Evolutionary conservation across 64 coral and sea anemone genomes (phyloP), one percentile per base, ranked within the genome.

Genomic region (Dendronephthya gigantea): DNA sequence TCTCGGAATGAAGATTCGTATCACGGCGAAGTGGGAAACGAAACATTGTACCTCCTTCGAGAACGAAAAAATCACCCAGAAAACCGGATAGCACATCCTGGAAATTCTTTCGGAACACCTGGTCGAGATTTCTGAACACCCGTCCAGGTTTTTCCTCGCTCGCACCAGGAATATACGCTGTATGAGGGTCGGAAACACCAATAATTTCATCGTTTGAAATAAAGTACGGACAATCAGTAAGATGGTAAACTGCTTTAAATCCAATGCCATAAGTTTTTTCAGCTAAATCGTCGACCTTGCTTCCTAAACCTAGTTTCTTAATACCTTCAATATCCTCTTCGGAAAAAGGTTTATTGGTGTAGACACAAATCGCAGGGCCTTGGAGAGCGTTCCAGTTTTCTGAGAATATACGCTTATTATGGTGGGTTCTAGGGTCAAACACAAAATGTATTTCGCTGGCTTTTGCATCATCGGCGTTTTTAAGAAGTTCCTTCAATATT

Each of bases 241-340:
- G 50, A 52, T 96, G 93, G 49, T 96, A 96, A 35, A 96, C 93
- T n/a, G 85, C 47, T 23, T 89, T 91, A 82, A 91, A 85, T 38
- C 94, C 94, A 25, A 94, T 84, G 5, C 68, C 94, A 90, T 87
- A 87, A 35, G 17, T 48, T 16, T 74, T 84, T 65, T 7, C 84
- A 79, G 69, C 91, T n/a, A n/a, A 69, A 88, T 59, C 48, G 17
- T 33, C 50, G 36, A 32, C 38, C 49, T 37, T 72, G 65, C 45
- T 84, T 50, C n/a, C 58, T 16, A 79, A 35, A 5, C 40, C 81
- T 35, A 31, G 76, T 4, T 17, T 22, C 76, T 47, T 29, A 12
- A 50, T 33, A 28, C 49, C 51, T 31, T 0, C 10, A 7, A 58
- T 32, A 0, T 45, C 87, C 4, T 25, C 11, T 22, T 65, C 6